Evolutionary conservation across 2,888 invertebrate genomes (phyloP), one percentile per base, ranked within the genome.

Genomic region (Pachydiplax longipennis): DNA sequence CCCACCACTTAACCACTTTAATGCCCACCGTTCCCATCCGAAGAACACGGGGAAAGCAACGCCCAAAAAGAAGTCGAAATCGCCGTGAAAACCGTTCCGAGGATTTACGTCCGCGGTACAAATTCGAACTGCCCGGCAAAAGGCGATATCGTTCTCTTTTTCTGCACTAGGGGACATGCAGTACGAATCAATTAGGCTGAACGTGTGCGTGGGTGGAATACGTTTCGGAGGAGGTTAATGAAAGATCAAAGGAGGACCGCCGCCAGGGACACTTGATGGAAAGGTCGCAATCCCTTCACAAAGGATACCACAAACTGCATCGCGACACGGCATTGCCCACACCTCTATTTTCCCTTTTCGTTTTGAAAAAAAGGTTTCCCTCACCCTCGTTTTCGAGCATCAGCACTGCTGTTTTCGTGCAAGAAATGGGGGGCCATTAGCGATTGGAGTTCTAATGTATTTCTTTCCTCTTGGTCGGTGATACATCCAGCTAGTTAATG

Each of bases 101-200:
- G 58, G 22, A 35, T 83, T 83, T 58, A 58, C 83, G 37, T 83
- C 37, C 61, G 31, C 61, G 31, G 22, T 31, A 10, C 58, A 65
- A 87, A 87, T 87, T 35, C 25, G 65, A 18, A 48, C 65, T 22
- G 37, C 31, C 31, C 83, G 13, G 18, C 37, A 37, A 22, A 37
- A 5, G 81, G 35, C 15, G 37, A 44, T 13, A 53, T 3, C 15
- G 53, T 31, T 40, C 37, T 35, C 61, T 61, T 37, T 12, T n/a
- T 37, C 40, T 81, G 37, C 61, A 37, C 58, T 13, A 10, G 22
- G 15, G 12, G 22, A 58, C 40, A 37, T 87, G 87, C 87, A 87
- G n/a, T 87, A 87, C 87, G 65, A 87, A 87, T 87, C 87, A 87
- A 87, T 87, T 87, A 87, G 87, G 87, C 40, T 5, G 61, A 61